These are phyloP conservation scores for Gymnocypris eckloni DNA, from an alignment of 2,797 vertebrate genomes.

Conservation along the genomic window DNA sequence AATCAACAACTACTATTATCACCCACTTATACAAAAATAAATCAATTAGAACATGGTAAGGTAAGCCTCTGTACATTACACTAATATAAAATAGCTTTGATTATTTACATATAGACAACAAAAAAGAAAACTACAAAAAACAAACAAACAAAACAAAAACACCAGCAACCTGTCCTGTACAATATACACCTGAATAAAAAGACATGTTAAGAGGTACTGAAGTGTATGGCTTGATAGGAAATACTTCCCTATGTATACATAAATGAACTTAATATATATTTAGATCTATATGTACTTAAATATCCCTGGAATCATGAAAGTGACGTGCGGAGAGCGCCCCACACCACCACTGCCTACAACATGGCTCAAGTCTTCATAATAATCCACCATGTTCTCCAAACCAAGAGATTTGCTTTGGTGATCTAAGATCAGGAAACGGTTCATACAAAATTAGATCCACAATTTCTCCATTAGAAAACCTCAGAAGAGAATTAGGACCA, in stretches of 20 bases:
- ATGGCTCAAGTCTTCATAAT: constrained; percentile 69
- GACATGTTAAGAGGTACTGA: constrained; percentile 85
- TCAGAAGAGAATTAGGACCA: constrained; percentile 53
- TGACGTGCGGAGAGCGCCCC: constrained; percentile 58
- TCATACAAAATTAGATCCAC: constrained; percentile 50
- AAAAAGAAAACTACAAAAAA: constrained; percentile 66
- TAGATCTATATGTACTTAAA: constrained; percentile 75
- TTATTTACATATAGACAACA: constrained; percentile 82
- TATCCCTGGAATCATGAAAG: constrained; percentile 81
- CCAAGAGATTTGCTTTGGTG: constrained; percentile 68
- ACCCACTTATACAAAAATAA: constrained; percentile 86
- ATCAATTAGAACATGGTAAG: constrained; percentile 83
- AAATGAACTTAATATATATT: constrained; percentile 73
- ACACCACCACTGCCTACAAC: constrained; percentile 61
- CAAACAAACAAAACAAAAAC: constrained; percentile 49
- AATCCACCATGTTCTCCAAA: constrained; percentile 68
- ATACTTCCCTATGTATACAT: constrained; percentile 76
- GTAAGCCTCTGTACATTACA: constrained; percentile 84
- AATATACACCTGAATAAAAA: constrained; percentile 83
- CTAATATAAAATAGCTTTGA: constrained; percentile 84
- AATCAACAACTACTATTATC: constrained; percentile 68
- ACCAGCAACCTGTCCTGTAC: constrained; percentile 82
- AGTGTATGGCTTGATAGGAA: constrained; percentile 87
- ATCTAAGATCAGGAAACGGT: constrained; percentile 61
- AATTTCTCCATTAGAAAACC: constrained; percentile 33